These are phyloP conservation scores for Pandemis heparana DNA, from an alignment of 2,888 invertebrate species.

Conservation along the genomic window DNA sequence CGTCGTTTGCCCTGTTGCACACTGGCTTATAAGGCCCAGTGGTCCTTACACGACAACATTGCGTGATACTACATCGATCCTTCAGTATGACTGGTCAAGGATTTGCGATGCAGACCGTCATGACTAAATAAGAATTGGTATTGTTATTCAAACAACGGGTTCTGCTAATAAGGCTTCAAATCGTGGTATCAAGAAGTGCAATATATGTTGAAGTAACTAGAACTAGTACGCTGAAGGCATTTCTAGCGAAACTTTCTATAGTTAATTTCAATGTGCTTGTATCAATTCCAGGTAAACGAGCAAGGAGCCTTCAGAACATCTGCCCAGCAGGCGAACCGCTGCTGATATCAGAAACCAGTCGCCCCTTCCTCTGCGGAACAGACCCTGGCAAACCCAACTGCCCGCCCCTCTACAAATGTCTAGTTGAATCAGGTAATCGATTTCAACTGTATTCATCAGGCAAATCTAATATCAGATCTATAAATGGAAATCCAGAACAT, in stretches of 20 bases:
- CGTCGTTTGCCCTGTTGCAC: neutral
- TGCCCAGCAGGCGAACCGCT: conserved; percentile 92
- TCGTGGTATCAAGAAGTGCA: no score
- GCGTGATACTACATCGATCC: neutral
- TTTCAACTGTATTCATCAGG: neutral
- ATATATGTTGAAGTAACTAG: neutral
- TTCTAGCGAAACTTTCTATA: neutral
- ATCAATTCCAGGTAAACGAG: conserved; percentile 87
- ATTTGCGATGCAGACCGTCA: neutral
- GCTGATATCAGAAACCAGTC: conserved; percentile 89
- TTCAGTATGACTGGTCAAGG: neutral
- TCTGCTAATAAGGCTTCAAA: no score
- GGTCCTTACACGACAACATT: neutral
- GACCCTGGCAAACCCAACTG: conserved; percentile 93
- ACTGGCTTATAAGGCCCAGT: neutral
- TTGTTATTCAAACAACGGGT: neutral
- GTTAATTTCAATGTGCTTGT: neutral
- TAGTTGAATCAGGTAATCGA: conserved; percentile 88
- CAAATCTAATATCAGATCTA: no score
- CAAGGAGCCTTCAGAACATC: conserved; percentile 90
- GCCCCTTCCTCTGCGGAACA: conserved; percentile 93
- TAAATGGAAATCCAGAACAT: no score
- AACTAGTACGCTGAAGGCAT: neutral
- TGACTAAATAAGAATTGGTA: neutral
- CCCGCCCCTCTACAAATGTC: conserved; percentile 92